These are phyloP conservation scores for Hermaeophaga mercurialis DNA, from an alignment of 2,888 invertebrate species.

Conservation along the genomic window DNA sequence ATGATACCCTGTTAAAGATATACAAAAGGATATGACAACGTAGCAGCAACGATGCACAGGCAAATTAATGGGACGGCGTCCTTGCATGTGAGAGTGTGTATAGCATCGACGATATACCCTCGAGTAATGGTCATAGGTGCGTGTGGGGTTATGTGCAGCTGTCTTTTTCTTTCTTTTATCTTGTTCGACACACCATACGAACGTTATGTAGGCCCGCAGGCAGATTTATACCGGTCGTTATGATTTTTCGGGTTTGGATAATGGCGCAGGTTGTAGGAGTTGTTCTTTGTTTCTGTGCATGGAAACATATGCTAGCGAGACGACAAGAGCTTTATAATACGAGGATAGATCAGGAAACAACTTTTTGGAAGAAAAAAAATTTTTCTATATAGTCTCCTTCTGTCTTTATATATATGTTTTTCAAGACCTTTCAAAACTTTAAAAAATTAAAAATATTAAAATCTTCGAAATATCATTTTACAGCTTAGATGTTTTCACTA, in stretches of 20 bases:
- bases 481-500: too few relatives aligned
- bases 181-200: slow-evolving; percentile 25
- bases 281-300: slow-evolving; percentile 22
- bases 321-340: too few relatives aligned
- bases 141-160: slow-evolving; percentile 43
- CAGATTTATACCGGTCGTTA: slow-evolving; percentile 44
- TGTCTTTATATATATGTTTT: too few relatives aligned
- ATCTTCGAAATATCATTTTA: too few relatives aligned
- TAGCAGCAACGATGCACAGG: neutral
- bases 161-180: slow-evolving; percentile 36
- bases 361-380: too few relatives aligned
- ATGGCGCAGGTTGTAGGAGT: slow-evolving; percentile 32
- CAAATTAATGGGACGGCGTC: slow-evolving; percentile 31
- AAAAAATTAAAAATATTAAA: too few relatives aligned
- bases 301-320: neutral
- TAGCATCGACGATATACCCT: slow-evolving; percentile 29
- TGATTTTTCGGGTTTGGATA: slow-evolving; percentile 33
- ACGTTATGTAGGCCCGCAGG: slow-evolving; percentile 33
- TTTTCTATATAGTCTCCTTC: too few relatives aligned
- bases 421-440: too few relatives aligned
- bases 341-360: too few relatives aligned
- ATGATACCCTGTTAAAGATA: neutral
- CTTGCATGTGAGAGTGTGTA: slow-evolving; percentile 32
- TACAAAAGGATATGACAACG: neutral
- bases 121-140: slow-evolving; percentile 41